Conservation (phyloP, 1,140 invertebrate species). For the Stenopsyche tienmushanensis region DNA sequence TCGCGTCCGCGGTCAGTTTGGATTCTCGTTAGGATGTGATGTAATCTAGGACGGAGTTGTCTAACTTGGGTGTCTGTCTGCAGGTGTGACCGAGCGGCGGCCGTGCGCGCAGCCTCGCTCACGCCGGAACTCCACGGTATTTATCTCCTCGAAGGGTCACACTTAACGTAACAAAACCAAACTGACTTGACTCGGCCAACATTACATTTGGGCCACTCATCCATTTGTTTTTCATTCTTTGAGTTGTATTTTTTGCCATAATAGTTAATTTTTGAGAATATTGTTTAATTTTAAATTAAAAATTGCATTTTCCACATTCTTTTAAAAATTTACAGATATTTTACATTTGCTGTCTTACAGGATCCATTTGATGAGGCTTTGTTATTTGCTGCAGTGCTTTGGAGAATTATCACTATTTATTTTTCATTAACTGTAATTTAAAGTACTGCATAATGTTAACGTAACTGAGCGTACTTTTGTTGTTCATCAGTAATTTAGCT, state of each 20-base stretch:
- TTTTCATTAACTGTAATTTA: constrained; percentile 59
- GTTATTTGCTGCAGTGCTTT: constrained; percentile 60
- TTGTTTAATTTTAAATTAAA: constrained; percentile 42
- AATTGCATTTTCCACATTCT: constrained; percentile 57
- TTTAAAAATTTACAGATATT: constrained; percentile 54
- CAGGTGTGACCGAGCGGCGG: constrained; percentile 57
- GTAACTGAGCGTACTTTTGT: constrained; percentile 45
- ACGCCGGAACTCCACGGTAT: constrained; percentile 62
- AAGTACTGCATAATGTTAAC: constrained; percentile 60
- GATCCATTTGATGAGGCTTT: constrained; percentile 45
- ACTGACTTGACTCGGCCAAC: constrained; percentile 56
- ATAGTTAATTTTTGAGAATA: constrained; percentile 38
- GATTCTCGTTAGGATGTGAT: constrained; percentile 30
- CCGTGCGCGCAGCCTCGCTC: constrained; percentile 50
- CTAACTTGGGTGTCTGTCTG: constrained; percentile 59
- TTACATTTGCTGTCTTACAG: constrained; percentile 56
- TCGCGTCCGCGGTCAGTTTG: constrained; percentile 37
- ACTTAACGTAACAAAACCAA: constrained; percentile 57
- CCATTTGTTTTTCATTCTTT: constrained; percentile 38
- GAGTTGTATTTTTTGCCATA: constrained; percentile 39
- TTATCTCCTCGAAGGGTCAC: constrained; percentile 63
- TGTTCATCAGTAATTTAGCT: constrained; percentile 37
- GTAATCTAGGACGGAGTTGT: constrained; percentile 54
- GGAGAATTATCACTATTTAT: constrained; percentile 58
- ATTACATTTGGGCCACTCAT: constrained; percentile 56